A percentile compares a stretch with the other conserved stretches of the same genome.
Evolutionary conservation across 2,888 invertebrate species (phyloP).

Genomic region (Trypoxylon attenuatum): DNA sequence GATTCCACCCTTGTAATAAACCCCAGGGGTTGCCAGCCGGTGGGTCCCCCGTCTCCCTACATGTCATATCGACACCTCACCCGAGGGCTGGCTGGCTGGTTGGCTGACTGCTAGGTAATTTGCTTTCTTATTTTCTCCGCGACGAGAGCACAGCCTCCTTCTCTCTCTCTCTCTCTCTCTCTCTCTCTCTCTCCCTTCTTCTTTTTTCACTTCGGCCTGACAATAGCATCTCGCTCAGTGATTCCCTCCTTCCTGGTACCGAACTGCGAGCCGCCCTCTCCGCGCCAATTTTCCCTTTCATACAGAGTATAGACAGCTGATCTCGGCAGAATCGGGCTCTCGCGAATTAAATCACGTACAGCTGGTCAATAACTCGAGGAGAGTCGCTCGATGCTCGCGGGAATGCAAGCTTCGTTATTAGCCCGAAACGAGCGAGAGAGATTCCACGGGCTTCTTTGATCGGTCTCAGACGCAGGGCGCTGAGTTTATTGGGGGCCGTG

Average conservation of each 20-base stretch:
- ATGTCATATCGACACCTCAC: slow-evolving; percentile 74
- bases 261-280: slow-evolving; percentile 32
- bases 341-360: slow-evolving; percentile 38
- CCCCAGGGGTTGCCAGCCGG: slow-evolving; percentile 69
- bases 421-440: no score
- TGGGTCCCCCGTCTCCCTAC: slow-evolving; percentile 54
- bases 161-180: slow-evolving; percentile 14
- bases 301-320: slow-evolving; percentile 23
- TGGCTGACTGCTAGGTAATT: slow-evolving; percentile 72
- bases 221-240: slow-evolving; percentile 33
- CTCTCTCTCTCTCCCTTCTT: slow-evolving; percentile 10
- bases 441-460: background rate
- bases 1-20: slow-evolving; percentile 75
- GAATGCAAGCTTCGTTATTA: no score
- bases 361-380: background rate
- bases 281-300: slow-evolving; percentile 38
- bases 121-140: slow-evolving; percentile 72
- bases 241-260: no score
- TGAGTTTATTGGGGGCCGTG: background rate
- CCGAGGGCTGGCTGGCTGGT: slow-evolving; percentile 59
- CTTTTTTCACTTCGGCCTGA: background rate
- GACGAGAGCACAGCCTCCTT: slow-evolving; percentile 46
- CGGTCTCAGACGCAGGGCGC: background rate
- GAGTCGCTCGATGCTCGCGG: background rate
- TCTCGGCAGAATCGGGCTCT: slow-evolving; percentile 20